Base-by-base conservation (phyloP, 1,140 invertebrate genomes). In the Coptotermes formosanus region DNA sequence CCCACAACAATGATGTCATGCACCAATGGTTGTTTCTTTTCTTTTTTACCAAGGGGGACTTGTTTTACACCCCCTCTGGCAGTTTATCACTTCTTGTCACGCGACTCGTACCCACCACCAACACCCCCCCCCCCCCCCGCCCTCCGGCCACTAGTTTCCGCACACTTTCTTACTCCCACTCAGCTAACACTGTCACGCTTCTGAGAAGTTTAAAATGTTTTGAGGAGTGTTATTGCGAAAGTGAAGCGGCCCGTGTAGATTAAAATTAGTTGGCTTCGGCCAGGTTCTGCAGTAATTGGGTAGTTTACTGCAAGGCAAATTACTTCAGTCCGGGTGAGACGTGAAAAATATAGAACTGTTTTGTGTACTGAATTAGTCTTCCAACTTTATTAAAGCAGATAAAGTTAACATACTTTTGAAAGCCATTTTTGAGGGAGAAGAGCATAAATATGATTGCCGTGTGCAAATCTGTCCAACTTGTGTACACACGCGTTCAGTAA, bases 201-300 rank as follows among this genome's bases (percentile, higher is more conserved):
- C 25, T 30, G 64, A 75, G 25, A 64, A 75, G 8, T 9, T 75
- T 75, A n/a, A 75, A 75, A 75, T 30, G n/a, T 25, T 75, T 75
- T 75, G n/a, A 75, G n/a, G n/a, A 75, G 64, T 75, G n/a, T 75
- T 75, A 64, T 64, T 64, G 25, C n/a, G 64, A 75, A 75, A 64
- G 59, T 64, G 59, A 64, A 64, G 19, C 59, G 59, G 21, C 7
- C 59, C 59, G 59, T 75, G 64, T n/a, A 14, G n/a, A 75, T 75
- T 75, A 75, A 75, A 75, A 75, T 75, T 75, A 75, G 64, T 75
- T 75, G 25, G 21, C 64, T 30, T 30, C 14, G 52, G 52, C 19
- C 11, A 11, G 64, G 25, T 75, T 75, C 25, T 75, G 8, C 64
- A 75, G 64, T 30, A 75, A 75, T 75, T 75, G 64, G 64, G 25